phyloP scores from a whole-genome alignment of 2,888 invertebrate genomes.

The Antitype chi region DNA sequence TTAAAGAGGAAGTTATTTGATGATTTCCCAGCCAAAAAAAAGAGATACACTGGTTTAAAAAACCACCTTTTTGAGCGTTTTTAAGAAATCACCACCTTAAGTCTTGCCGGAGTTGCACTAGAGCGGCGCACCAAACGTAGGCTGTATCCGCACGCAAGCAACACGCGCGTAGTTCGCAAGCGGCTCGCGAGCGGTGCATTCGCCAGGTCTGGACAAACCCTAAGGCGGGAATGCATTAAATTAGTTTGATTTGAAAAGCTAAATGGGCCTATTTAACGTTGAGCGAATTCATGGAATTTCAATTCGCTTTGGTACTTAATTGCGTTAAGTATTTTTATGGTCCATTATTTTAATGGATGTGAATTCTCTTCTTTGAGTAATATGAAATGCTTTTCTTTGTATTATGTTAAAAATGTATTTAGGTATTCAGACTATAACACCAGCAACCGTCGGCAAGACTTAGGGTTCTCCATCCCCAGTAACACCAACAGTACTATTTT shows the following conservation, averaged over 20 bases:
- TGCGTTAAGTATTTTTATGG: slow-evolving; percentile 55
- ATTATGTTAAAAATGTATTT: background rate
- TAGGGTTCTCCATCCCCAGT: background rate
- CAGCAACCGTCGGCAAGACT: too few relatives aligned
- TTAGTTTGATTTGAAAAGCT: slow-evolving; percentile 52
- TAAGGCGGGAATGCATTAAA: slow-evolving; percentile 61
- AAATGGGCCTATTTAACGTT: slow-evolving; percentile 40
- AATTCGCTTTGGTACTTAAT: slow-evolving; percentile 44
- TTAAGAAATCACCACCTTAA: too few relatives aligned
- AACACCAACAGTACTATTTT: background rate
- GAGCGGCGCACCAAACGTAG: too few relatives aligned
- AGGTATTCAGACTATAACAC: background rate
- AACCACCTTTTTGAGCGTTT: too few relatives aligned
- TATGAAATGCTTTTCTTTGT: slow-evolving; percentile 19
- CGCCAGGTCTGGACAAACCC: too few relatives aligned
- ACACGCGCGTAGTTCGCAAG: too few relatives aligned
- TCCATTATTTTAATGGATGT: slow-evolving; percentile 38
- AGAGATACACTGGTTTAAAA: too few relatives aligned
- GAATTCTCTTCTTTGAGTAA: slow-evolving; percentile 38
- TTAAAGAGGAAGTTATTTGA: too few relatives aligned
- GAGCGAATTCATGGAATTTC: slow-evolving; percentile 57
- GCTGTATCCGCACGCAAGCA: too few relatives aligned
- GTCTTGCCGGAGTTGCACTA: too few relatives aligned
- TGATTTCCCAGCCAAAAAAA: too few relatives aligned
- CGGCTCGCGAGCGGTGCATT: too few relatives aligned